These are phyloP conservation scores for Drosophila albomicans DNA, from an alignment of 1,140 invertebrate genomes.

Conservation along the genomic window DNA sequence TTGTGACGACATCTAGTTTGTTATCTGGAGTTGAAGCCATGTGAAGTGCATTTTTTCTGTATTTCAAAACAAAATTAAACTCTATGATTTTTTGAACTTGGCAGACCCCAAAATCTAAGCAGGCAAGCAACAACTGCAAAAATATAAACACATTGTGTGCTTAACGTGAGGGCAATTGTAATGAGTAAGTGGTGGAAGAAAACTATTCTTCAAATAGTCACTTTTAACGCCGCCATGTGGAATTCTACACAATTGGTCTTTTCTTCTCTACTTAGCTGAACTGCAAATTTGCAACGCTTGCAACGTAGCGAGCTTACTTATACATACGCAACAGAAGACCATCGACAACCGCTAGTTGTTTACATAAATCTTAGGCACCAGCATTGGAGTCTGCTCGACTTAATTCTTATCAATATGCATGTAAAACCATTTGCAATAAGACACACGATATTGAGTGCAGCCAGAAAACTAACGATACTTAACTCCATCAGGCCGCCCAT, in stretches of 20 bases:
- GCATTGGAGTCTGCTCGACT: constrained; percentile 19
- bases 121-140: constrained; percentile 19
- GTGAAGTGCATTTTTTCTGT: no score
- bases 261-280: constrained; percentile 12
- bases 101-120: constrained; percentile 1
- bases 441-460: constrained; percentile 21
- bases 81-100: no score
- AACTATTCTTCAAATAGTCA: constrained; percentile 16
- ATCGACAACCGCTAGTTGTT: constrained; percentile 38
- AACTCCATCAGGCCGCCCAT: constrained; percentile 10
- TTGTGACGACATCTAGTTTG: no score
- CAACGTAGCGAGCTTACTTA: constrained; percentile 21
- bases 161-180: constrained; percentile 56
- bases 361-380: constrained; percentile 43
- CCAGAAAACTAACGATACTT: constrained; percentile 23
- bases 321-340: constrained; percentile 12
- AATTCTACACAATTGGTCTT: constrained; percentile 59
- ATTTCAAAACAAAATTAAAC: no score
- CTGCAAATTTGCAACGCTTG: constrained; percentile 28
- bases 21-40: no score
- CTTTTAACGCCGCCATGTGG: constrained; percentile 48
- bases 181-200: constrained; percentile 35
- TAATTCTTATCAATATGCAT: constrained; percentile 50
- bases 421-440: constrained; percentile 28
- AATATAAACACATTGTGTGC: constrained; percentile 50